Evolutionary conservation across 2,888 invertebrate species (phyloP).

Genomic region (Cyrtodaria siliqua): DNA sequence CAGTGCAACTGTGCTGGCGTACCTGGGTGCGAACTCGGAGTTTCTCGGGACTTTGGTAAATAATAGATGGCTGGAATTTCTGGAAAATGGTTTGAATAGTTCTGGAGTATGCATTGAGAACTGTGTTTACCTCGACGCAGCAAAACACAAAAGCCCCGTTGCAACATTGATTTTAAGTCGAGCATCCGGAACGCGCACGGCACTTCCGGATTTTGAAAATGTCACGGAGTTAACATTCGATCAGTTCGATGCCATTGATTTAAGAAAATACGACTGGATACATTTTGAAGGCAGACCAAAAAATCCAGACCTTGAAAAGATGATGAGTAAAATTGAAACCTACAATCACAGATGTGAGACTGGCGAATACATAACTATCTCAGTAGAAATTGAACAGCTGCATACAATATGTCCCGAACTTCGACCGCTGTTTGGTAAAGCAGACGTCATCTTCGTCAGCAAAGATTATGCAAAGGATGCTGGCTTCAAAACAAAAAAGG

Average conservation of each 20-base stretch:
- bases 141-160: constrained; percentile 87
- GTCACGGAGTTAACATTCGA: constrained; percentile 88
- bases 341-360: constrained; percentile 67
- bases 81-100: constrained; percentile 88
- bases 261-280: constrained; percentile 89
- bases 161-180: constrained; percentile 89
- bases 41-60: constrained; percentile 88
- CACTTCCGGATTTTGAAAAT: constrained; percentile 88
- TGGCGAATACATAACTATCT: constrained; percentile 85
- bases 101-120: constrained; percentile 87
- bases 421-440: constrained; percentile 55
- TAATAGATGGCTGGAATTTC: constrained; percentile 42
- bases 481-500: constrained; percentile 87
- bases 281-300: constrained; percentile 88
- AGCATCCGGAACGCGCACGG: constrained; percentile 89
- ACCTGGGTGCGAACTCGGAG: constrained; percentile 88
- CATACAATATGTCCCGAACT: constrained; percentile 79
- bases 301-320: constrained; percentile 86
- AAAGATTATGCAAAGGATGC: constrained; percentile 89
- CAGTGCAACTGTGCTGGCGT: constrained; percentile 89
- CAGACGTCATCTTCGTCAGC: constrained; percentile 88
- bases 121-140: constrained; percentile 86
- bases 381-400: constrained; percentile 89
- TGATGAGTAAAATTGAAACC: constrained; percentile 88
- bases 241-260: constrained; percentile 87